Percentiles rank a stretch among this genome's conserved stretches.
phyloP scores from a whole-genome alignment of 2,113 vertebrate genomes.

The Myotis brandtii region DNA sequence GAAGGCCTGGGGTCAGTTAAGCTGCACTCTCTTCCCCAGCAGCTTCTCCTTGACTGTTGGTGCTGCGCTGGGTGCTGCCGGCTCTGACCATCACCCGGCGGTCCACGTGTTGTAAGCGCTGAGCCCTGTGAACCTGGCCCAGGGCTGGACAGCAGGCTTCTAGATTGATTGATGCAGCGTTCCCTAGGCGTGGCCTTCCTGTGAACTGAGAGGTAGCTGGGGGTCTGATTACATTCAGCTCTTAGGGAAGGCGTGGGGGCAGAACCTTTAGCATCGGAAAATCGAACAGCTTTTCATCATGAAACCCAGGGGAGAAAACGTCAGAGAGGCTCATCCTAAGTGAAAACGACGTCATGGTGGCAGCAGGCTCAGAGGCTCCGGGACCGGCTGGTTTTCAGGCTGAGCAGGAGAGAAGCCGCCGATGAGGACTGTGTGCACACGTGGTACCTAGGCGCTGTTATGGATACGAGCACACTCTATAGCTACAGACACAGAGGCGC shows the following conservation, averaged over 20 bases:
- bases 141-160: constrained; percentile 62
- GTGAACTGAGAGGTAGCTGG: not conserved
- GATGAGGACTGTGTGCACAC: not conserved
- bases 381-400: not conserved
- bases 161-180: constrained; percentile 39
- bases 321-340: not conserved
- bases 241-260: not conserved
- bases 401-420: not conserved
- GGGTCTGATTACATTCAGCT: not conserved
- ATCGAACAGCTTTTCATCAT: constrained; percentile 10
- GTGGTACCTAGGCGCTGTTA: rapidly evolving
- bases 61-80: not conserved
- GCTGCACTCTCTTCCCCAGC: not conserved
- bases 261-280: not conserved
- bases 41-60: not conserved
- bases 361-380: not conserved
- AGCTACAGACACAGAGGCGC: too few relatives aligned
- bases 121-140: constrained; percentile 26
- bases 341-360: not conserved
- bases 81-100: not conserved
- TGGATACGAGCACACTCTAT: rapidly evolving
- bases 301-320: constrained; percentile 32
- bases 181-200: constrained; percentile 62
- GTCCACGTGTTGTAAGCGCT: constrained; percentile 27
- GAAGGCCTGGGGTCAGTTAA: not conserved